A percentile compares a stretch with the other conserved stretches of the same genome.
These are phyloP conservation scores for Poeciliopsis paucimaculata DNA, from an alignment of 2,797 vertebrate genomes.

Conservation along the genomic window DNA sequence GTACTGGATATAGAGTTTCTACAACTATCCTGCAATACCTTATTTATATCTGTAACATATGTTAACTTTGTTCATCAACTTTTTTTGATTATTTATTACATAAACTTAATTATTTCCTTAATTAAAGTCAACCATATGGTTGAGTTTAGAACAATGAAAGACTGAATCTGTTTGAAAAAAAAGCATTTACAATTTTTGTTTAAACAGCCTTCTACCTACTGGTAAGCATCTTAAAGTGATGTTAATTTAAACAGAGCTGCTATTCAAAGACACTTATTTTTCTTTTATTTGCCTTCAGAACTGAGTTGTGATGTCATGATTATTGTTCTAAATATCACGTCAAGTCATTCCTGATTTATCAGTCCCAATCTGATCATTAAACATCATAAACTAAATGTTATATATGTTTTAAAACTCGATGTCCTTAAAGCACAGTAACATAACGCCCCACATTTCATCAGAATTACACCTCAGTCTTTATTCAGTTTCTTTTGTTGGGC, in stretches of 20 bases:
- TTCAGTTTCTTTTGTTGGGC: not conserved
- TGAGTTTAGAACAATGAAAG: not conserved
- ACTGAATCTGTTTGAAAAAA: not conserved
- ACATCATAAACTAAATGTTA: not conserved
- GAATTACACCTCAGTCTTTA: not conserved
- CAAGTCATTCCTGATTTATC: not conserved
- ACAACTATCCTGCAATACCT: slow-evolving; percentile 2
- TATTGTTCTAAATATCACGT: not conserved
- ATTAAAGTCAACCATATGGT: not conserved
- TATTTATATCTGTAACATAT: slow-evolving; percentile 1
- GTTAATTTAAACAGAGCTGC: not conserved
- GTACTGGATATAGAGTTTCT: not conserved
- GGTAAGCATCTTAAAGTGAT: not conserved
- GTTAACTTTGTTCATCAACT: not conserved
- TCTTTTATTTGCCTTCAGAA: not conserved
- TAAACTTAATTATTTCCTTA: not conserved
- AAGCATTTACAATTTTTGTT: not conserved
- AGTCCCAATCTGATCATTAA: not conserved
- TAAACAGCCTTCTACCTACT: not conserved
- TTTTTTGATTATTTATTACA: not conserved
- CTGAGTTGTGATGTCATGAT: not conserved
- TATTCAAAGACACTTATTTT: not conserved
- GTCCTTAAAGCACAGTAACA: not conserved
- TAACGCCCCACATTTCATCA: not conserved
- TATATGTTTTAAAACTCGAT: not conserved